Conservation (phyloP, 2,797 vertebrate species). For the Delichon dasypus region DNA sequence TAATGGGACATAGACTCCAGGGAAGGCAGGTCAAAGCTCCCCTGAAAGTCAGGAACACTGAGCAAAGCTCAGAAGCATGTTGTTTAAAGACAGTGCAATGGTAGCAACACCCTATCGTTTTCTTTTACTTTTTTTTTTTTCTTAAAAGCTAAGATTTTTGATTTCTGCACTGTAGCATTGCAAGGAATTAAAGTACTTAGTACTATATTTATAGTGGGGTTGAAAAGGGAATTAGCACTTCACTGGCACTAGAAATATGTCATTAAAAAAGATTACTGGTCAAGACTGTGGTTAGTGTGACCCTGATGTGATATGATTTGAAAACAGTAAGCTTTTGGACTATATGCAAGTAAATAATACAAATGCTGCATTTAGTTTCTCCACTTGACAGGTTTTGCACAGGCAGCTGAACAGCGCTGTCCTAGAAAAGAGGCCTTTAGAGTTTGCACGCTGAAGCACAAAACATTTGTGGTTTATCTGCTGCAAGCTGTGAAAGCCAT, state of each 20-base stretch:
- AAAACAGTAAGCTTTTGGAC: neutral
- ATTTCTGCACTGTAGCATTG: neutral
- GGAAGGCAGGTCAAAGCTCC: neutral
- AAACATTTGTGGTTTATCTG: neutral
- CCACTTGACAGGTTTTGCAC: neutral
- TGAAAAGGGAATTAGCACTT: neutral
- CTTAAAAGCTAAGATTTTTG: neutral
- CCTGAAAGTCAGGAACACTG: neutral
- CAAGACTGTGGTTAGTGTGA: neutral
- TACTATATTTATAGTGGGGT: neutral
- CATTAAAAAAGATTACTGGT: neutral
- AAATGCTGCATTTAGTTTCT: neutral
- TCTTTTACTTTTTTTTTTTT: no score
- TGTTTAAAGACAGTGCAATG: neutral
- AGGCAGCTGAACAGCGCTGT: neutral
- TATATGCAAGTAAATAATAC: neutral
- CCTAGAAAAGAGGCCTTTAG: neutral
- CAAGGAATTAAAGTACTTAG: neutral
- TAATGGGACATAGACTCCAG: rapidly evolving
- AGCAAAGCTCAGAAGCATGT: neutral
- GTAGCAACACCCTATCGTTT: neutral
- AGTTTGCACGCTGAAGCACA: neutral
- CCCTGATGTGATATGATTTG: neutral
- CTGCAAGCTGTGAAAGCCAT: neutral
- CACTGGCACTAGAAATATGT: neutral